Percentiles rank a stretch among this genome's conserved stretches.
These are phyloP conservation scores for Hylaea fasciaria DNA, from an alignment of 2,888 invertebrate genomes.

Conservation along the genomic window DNA sequence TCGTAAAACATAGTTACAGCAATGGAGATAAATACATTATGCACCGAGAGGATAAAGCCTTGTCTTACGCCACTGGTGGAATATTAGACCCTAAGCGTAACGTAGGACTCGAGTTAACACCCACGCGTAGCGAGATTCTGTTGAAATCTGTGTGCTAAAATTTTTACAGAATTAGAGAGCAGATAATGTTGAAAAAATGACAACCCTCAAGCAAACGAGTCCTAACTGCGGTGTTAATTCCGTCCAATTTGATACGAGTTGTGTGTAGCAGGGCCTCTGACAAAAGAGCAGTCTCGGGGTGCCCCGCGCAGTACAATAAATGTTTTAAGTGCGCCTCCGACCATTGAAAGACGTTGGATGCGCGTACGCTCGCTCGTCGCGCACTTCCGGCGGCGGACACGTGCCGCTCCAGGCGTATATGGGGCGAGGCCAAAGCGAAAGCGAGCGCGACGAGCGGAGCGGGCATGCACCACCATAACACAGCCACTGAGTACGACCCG, in stretches of 20 bases:
- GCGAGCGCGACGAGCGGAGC: constrained; percentile 20
- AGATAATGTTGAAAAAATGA: too few relatives aligned
- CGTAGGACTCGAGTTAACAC: too few relatives aligned
- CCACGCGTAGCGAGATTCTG: too few relatives aligned
- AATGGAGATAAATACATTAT: too few relatives aligned
- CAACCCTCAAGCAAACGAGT: background rate
- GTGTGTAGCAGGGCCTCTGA: constrained; percentile 51
- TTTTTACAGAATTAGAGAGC: too few relatives aligned
- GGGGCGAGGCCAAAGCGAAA: background rate
- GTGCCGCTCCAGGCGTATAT: constrained; percentile 55
- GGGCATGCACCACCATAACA: background rate
- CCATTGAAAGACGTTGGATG: constrained; percentile 62
- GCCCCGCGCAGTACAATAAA: constrained; percentile 70
- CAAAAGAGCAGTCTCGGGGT: constrained; percentile 61
- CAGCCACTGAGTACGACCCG: too few relatives aligned
- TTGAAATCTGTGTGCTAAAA: too few relatives aligned
- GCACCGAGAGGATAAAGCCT: too few relatives aligned
- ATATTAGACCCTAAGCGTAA: too few relatives aligned
- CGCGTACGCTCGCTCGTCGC: constrained; percentile 76
- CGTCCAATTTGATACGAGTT: constrained; percentile 32
- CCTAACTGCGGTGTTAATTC: constrained; percentile 24
- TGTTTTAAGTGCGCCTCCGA: constrained; percentile 83
- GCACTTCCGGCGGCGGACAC: constrained; percentile 72
- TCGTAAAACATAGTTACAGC: too few relatives aligned
- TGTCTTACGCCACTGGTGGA: too few relatives aligned